phyloP scores from a whole-genome alignment of 2,888 invertebrate genomes.

The Tyria jacobaeae region DNA sequence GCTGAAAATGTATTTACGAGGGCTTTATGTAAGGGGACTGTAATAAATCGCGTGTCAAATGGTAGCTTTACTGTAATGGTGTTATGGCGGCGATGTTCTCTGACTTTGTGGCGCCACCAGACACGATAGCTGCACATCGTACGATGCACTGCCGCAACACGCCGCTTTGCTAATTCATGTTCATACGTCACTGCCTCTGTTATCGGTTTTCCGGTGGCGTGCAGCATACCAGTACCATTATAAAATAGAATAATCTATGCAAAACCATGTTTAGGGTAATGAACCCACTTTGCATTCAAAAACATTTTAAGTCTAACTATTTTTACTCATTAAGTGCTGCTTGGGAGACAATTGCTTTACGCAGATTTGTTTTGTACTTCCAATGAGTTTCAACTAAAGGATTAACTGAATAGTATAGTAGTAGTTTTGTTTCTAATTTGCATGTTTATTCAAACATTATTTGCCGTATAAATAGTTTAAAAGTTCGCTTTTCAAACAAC shows the following conservation, averaged over 20 bases:
- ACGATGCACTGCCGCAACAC: slow-evolving; percentile 38
- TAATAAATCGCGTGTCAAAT: slow-evolving; percentile 62
- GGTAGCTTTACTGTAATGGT: slow-evolving; percentile 24
- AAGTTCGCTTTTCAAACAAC: slow-evolving; percentile 26
- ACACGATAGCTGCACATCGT: slow-evolving; percentile 26
- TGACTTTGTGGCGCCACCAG: slow-evolving; percentile 21
- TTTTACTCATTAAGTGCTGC: slow-evolving; percentile 20
- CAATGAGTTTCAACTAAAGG: slow-evolving; percentile 43
- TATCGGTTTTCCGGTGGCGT: slow-evolving; percentile 70
- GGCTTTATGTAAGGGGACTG: slow-evolving; percentile 58
- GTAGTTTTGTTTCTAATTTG: slow-evolving; percentile 37
- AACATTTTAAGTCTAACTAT: slow-evolving; percentile 32
- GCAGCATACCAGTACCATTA: slow-evolving; percentile 50
- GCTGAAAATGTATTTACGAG: slow-evolving; percentile 59
- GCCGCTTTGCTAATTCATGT: slow-evolving; percentile 57
- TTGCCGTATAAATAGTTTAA: slow-evolving; percentile 20
- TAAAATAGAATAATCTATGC: slow-evolving; percentile 59
- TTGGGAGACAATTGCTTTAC: slow-evolving; percentile 22
- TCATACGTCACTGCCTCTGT: slow-evolving; percentile 60
- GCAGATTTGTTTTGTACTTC: slow-evolving; percentile 27
- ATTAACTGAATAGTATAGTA: slow-evolving; percentile 24
- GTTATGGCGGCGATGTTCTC: slow-evolving; percentile 24
- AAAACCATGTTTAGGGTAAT: slow-evolving; percentile 54
- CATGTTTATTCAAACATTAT: slow-evolving; percentile 29
- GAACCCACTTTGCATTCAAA: slow-evolving; percentile 58